These are phyloP conservation scores for Boleophthalmus pectinirostris DNA, from an alignment of 2,113 vertebrate genomes.

Conservation along the genomic window DNA sequence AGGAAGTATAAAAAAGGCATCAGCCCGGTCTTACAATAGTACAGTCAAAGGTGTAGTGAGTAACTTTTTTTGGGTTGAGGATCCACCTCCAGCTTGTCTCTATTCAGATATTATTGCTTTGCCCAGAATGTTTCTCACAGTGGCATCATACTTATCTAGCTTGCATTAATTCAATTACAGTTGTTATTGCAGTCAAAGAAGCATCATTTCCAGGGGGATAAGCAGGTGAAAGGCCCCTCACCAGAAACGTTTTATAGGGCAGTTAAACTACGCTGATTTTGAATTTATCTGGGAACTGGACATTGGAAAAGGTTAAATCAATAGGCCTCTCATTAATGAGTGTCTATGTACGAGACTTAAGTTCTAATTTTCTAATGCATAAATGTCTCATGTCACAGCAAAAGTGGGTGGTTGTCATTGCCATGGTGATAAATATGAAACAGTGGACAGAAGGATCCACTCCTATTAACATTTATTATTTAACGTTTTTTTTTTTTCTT, in stretches of 20 bases:
- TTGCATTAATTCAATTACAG: too few relatives aligned
- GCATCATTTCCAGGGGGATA: too few relatives aligned
- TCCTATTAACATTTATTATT: too few relatives aligned
- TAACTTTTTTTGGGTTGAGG: background rate
- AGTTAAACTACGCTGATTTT: too few relatives aligned
- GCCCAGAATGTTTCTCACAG: background rate
- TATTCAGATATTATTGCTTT: background rate
- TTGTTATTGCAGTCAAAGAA: too few relatives aligned
- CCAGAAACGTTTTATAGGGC: too few relatives aligned
- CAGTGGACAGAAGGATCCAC: conserved; percentile 44
- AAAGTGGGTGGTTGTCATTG: conserved; percentile 6
- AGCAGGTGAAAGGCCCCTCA: too few relatives aligned
- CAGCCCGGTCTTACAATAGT: background rate
- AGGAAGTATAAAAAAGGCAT: background rate
- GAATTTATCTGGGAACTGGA: too few relatives aligned
- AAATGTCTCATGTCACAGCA: conserved; percentile 23
- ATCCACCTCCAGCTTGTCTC: background rate
- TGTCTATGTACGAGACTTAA: background rate
- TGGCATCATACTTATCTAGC: too few relatives aligned
- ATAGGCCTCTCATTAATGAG: background rate
- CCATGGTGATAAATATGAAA: conserved; percentile 69
- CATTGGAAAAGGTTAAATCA: too few relatives aligned
- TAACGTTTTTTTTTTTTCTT: too few relatives aligned
- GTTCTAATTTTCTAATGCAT: background rate
- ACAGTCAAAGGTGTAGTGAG: background rate